Conservation (phyloP, 2,797 vertebrate species). For the Rallus crepitans region DNA sequence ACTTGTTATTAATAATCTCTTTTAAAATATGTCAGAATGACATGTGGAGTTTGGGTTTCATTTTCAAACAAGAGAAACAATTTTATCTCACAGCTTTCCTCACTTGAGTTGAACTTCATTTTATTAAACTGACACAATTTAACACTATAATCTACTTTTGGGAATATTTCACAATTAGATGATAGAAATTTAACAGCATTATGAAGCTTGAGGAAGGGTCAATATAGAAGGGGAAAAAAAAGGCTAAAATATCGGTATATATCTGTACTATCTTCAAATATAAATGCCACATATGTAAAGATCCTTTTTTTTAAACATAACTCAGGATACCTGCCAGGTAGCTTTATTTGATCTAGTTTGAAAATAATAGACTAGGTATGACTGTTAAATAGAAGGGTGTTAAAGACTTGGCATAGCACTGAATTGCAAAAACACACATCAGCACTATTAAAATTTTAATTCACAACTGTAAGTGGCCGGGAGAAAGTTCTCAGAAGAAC, state of each 20-base stretch:
- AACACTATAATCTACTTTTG: neutral
- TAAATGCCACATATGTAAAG: neutral
- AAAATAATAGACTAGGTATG: neutral
- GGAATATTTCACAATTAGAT: neutral
- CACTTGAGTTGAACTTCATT: neutral
- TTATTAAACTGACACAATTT: slow-evolving; percentile 19
- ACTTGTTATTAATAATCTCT: neutral
- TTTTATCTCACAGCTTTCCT: neutral
- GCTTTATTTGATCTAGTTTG: neutral
- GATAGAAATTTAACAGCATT: neutral
- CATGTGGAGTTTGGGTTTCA: neutral
- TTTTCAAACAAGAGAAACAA: neutral
- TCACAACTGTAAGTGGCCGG: neutral
- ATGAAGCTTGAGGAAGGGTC: neutral
- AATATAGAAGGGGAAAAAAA: neutral
- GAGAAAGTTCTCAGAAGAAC: neutral
- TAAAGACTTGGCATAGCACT: neutral
- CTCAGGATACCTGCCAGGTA: neutral
- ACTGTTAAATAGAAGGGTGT: neutral
- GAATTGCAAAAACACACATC: neutral
- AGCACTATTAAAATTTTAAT: neutral
- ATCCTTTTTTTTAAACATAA: neutral
- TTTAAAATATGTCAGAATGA: neutral
- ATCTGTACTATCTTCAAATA: neutral
- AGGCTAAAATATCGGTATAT: neutral